Percentiles rank a stretch among this genome's conserved stretches.
phyloP scores from a whole-genome alignment of 2,888 invertebrate species.

The Nemotelus pantherinus region DNA sequence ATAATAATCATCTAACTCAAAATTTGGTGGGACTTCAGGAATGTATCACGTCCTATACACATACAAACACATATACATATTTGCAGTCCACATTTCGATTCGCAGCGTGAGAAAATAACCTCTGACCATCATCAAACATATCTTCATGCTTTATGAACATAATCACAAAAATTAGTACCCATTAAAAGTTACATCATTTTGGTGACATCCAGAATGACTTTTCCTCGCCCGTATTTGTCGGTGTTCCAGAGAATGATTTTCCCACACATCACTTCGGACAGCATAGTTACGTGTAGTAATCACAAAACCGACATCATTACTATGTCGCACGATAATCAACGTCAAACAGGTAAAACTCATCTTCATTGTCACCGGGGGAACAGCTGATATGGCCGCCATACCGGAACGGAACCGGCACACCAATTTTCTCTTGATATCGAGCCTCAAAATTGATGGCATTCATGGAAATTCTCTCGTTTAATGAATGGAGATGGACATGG shows the following conservation, averaged over 20 bases:
- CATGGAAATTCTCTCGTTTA: constrained; percentile 35
- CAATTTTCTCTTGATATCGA: constrained; percentile 31
- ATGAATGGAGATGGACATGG: constrained; percentile 29
- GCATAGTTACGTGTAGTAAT: constrained; percentile 4
- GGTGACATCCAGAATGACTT: too few relatives aligned
- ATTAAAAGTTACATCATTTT: too few relatives aligned
- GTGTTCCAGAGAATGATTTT: constrained; percentile 22
- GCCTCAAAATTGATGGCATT: constrained; percentile 23
- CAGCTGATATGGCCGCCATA: constrained; percentile 13
- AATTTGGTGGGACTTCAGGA: too few relatives aligned
- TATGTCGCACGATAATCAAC: constrained; percentile 30
- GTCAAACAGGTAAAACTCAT: background rate
- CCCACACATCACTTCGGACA: constrained; percentile 10
- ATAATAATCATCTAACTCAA: too few relatives aligned
- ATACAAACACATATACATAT: too few relatives aligned
- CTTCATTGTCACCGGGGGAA: background rate
- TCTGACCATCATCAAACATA: too few relatives aligned
- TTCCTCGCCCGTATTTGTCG: too few relatives aligned
- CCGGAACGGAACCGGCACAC: background rate
- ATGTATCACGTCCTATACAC: too few relatives aligned
- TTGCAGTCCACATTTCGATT: too few relatives aligned
- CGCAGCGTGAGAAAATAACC: too few relatives aligned
- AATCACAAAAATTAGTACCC: too few relatives aligned
- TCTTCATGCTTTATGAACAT: too few relatives aligned
- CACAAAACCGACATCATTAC: constrained; percentile 4